phyloP scores from a whole-genome alignment of 2,797 vertebrate genomes.

The Tokudaia tokunoshimensis region DNA sequence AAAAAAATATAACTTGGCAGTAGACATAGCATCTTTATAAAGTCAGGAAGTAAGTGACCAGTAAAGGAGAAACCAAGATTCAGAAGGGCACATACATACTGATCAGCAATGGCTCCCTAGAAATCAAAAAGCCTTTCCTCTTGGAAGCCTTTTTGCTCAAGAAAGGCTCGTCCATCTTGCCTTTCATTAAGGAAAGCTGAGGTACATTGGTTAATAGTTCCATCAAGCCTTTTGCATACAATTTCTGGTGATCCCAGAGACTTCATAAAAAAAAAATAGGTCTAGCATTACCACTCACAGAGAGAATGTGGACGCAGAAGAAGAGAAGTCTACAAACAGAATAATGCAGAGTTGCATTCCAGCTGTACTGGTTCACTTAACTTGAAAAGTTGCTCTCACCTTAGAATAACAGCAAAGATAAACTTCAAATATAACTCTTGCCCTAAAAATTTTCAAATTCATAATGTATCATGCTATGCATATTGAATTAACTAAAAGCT shows the following conservation, averaged over 20 bases:
- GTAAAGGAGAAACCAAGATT: neutral
- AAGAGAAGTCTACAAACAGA: neutral
- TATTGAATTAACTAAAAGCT: constrained; percentile 54
- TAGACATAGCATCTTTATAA: neutral
- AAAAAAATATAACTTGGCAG: neutral
- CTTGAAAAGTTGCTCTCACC: neutral
- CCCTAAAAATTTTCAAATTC: neutral
- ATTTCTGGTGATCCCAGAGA: neutral
- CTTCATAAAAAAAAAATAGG: neutral
- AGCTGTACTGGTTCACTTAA: neutral
- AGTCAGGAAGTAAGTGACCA: neutral
- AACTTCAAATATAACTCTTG: constrained; percentile 5
- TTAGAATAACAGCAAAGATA: constrained; percentile 37
- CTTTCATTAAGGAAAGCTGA: neutral
- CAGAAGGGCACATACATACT: neutral
- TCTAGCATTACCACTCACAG: neutral
- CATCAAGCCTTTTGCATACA: neutral
- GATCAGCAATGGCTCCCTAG: neutral
- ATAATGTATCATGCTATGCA: neutral
- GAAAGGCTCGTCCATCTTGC: neutral
- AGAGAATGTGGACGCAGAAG: neutral
- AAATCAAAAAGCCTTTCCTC: neutral
- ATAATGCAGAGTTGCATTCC: neutral
- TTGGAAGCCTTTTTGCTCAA: neutral
- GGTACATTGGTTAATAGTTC: neutral